These are phyloP conservation scores for Drosophila paulistorum DNA, from an alignment of 1,140 invertebrate genomes.

Conservation along the genomic window DNA sequence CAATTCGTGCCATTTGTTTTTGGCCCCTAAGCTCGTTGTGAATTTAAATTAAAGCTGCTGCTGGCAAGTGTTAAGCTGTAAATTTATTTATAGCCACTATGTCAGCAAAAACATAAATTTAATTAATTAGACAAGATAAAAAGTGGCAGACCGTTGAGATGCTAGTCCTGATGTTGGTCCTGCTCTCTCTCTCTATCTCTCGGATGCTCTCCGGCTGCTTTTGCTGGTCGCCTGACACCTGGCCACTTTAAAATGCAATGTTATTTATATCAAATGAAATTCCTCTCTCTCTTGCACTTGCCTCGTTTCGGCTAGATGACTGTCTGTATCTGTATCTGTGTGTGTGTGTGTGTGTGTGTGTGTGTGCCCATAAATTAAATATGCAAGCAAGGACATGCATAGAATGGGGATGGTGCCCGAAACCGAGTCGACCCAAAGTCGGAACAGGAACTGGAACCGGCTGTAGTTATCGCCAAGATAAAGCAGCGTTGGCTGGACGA, in stretches of 20 bases:
- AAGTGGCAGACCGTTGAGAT: slow-evolving; percentile 25
- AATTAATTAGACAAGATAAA: slow-evolving; percentile 78
- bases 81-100: slow-evolving; percentile 66
- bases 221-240: background rate
- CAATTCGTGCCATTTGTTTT: slow-evolving; percentile 37
- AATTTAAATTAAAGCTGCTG: slow-evolving; percentile 57
- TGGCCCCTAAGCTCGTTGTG: slow-evolving; percentile 41
- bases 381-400: slow-evolving; percentile 44
- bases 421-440: background rate
- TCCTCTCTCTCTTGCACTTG: slow-evolving; percentile 27
- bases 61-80: slow-evolving; percentile 56
- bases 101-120: slow-evolving; percentile 74
- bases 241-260: slow-evolving; percentile 64
- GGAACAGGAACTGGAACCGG: slow-evolving; percentile 26
- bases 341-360: slow-evolving; percentile 30
- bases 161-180: slow-evolving; percentile 5
- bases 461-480: slow-evolving; percentile 31
- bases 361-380: slow-evolving; percentile 69
- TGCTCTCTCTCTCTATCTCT: background rate
- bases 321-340: slow-evolving; percentile 19
- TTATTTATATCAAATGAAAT: slow-evolving; percentile 63
- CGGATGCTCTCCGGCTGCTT: background rate
- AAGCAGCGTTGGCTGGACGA: slow-evolving; percentile 35
- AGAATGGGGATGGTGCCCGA: slow-evolving; percentile 6
- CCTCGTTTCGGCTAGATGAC: slow-evolving; percentile 11